Evolutionary conservation across 2,113 vertebrate genomes (phyloP).

Genomic region (Clarias macrocephalus): DNA sequence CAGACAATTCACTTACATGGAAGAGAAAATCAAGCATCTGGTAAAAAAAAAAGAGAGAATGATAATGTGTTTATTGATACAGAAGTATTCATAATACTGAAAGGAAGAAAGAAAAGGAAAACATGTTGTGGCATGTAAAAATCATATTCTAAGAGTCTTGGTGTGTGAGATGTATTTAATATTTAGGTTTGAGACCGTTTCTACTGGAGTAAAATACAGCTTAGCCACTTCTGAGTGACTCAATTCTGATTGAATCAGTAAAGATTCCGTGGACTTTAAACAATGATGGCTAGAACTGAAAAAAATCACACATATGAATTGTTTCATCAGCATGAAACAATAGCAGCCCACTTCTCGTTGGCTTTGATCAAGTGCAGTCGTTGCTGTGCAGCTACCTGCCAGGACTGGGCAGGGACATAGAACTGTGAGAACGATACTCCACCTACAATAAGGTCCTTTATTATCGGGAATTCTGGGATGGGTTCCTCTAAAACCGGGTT

Average conservation of each 20-base stretch:
- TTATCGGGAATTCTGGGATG: slow-evolving; percentile 19
- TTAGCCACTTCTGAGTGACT: not conserved
- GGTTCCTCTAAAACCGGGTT: slow-evolving; percentile 1
- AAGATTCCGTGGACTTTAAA: slow-evolving; percentile 16
- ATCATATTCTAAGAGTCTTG: not conserved
- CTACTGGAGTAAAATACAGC: not conserved
- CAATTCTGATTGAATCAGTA: slow-evolving; percentile 47
- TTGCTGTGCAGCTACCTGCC: slow-evolving; percentile 31
- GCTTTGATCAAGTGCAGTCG: slow-evolving; percentile 44
- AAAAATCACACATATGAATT: slow-evolving; percentile 41
- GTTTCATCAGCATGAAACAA: slow-evolving; percentile 32
- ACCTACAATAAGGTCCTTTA: slow-evolving; percentile 29
- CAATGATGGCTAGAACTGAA: slow-evolving; percentile 18
- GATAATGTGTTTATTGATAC: not conserved
- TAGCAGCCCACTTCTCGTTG: slow-evolving; percentile 5
- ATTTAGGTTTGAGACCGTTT: too few species aligned
- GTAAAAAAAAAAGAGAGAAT: not conserved
- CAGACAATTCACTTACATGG: too few species aligned
- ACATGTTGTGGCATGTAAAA: not conserved
- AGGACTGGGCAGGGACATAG: slow-evolving; percentile 9
- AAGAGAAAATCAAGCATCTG: not conserved
- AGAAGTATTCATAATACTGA: not conserved
- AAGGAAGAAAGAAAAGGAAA: not conserved
- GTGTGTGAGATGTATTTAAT: not conserved
- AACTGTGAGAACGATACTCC: slow-evolving; percentile 29